Evolutionary conservation across 2,888 invertebrate species (phyloP), one percentile per base, ranked within the genome.

Genomic region (Falcaria lacertinaria): DNA sequence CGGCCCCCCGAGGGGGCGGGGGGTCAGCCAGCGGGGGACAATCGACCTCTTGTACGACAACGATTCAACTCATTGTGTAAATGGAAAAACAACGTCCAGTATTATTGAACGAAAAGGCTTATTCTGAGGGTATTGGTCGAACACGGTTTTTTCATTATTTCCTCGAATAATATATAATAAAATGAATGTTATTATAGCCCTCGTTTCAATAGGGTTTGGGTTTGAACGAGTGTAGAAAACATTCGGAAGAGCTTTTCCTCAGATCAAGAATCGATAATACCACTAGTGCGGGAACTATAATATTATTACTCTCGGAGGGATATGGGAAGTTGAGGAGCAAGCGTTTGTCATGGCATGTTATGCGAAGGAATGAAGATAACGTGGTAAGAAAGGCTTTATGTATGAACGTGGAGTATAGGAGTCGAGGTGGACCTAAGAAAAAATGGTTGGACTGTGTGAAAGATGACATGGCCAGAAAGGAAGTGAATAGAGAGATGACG

Each of bases 1-100:
- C 11, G 28, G 8, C 28, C 13, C 11, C 7, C 11, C 33, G 36
- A 33, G 28, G 43, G 46, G 17, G 33, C 33, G 41, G 39, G 36
- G 28, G 33, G 34, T 36, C 42, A 32, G 34, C n/a, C 34, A 13
- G 14, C 7, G 14, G 41, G 42, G 35, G 36, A 36, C 13, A 8
- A 19, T 34, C 19, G 19, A 19, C 15, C n/a, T 41, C 34, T 28
- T 38, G 39, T 43, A 36, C 40, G 41, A 49, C 45, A 43, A 45
- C 43, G 37, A 43, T 28, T 42, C 45, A 28, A 28, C 49, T 47
- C 52, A 52, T 49, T 48, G 44, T 45, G 45, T 37, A 50, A 59
- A 57, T 57, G 55, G 55, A 50, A 52, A 59, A 59, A 57, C 52
- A 50, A 50, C 47, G 53, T 52, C 19, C 22, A 22, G 37, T 25